A percentile compares a stretch with the other conserved stretches of the same genome.
Conservation (phyloP, 2,113 vertebrate species). For the Ibidorhyncha struthersii region DNA sequence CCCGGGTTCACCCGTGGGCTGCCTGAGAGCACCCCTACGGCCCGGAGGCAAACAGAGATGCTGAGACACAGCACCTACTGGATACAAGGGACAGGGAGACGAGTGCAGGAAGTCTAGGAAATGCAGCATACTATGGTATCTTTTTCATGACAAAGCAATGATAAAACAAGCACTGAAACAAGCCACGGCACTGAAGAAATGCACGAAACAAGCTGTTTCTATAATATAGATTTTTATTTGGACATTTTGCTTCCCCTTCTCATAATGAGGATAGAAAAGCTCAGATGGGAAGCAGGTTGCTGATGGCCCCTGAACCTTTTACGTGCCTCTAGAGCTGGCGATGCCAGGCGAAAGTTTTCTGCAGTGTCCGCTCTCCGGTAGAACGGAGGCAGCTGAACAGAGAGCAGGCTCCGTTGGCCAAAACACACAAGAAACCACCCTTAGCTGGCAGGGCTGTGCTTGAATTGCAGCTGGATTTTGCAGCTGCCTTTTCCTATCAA, state of each 20-base stretch:
- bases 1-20: background rate
- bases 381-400: background rate
- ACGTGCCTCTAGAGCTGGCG: fast-evolving
- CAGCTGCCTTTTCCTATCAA: background rate
- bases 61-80: background rate
- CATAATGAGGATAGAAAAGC: fast-evolving
- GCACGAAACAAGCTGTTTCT: background rate
- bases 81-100: background rate
- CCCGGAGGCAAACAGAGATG: background rate
- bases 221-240: background rate
- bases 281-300: background rate
- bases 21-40: background rate
- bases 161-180: background rate
- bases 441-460: background rate
- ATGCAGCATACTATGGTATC: fast-evolving
- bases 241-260: background rate
- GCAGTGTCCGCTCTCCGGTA: background rate
- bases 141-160: background rate
- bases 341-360: background rate
- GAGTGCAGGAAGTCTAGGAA: background rate
- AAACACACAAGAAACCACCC: background rate
- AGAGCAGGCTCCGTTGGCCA: background rate
- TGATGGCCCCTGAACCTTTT: background rate
- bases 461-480: background rate
- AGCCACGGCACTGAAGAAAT: background rate